These are phyloP conservation scores for Eupelmus urozonus DNA, from an alignment of 2,888 invertebrate genomes.

Conservation along the genomic window DNA sequence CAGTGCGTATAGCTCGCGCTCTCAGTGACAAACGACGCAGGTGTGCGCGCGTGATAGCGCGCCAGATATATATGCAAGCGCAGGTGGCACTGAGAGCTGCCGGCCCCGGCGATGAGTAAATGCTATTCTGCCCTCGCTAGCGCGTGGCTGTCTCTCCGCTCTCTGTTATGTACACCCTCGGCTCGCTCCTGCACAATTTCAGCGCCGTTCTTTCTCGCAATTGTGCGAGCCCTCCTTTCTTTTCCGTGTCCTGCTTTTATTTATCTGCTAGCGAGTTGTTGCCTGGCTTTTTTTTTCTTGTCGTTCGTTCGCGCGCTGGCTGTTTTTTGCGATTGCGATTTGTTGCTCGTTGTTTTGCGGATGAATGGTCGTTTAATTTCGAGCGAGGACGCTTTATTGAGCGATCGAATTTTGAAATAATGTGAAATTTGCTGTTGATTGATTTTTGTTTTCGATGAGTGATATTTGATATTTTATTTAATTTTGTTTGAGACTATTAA, in stretches of 20 bases:
- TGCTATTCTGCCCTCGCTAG: constrained; percentile 39
- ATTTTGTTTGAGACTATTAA: no score
- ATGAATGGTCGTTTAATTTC: constrained; percentile 1
- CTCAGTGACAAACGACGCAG: constrained; percentile 59
- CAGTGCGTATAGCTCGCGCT: constrained; percentile 6
- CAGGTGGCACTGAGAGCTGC: constrained; percentile 57
- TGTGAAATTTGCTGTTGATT: no score
- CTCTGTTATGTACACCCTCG: neutral
- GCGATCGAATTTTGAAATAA: no score
- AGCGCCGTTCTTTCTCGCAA: neutral
- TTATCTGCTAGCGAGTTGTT: neutral
- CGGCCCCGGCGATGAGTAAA: constrained; percentile 59
- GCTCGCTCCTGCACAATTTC: neutral
- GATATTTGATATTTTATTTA: no score
- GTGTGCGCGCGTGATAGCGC: constrained; percentile 26
- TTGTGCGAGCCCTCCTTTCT: neutral
- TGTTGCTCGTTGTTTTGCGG: no score
- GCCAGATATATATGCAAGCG: constrained; percentile 25
- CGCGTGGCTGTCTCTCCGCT: constrained; percentile 1
- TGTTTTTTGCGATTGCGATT: neutral
- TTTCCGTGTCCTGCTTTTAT: constrained; percentile 2
- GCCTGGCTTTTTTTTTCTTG: constrained; percentile 2
- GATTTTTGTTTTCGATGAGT: no score
- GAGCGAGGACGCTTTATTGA: neutral
- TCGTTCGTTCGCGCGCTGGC: neutral